Conservation (phyloP, 2,797 vertebrate species). For the Molossus alvarezi region DNA sequence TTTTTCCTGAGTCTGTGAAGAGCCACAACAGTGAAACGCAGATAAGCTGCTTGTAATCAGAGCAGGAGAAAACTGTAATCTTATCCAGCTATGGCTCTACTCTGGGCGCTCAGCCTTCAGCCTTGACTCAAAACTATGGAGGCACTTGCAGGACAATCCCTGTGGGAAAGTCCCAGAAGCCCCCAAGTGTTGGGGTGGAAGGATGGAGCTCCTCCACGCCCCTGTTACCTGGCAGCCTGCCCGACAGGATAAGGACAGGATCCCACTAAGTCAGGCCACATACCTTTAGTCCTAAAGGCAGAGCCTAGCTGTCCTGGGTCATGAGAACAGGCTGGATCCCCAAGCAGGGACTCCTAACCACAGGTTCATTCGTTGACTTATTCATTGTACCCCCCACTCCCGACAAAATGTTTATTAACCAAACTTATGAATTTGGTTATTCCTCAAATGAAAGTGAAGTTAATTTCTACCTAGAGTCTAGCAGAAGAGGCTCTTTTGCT, state of each 20-base stretch:
- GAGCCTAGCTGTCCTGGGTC: neutral
- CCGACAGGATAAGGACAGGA: neutral
- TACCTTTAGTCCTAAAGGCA: constrained; percentile 22
- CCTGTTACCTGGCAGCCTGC: neutral
- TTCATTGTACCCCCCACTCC: neutral
- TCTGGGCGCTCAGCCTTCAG: constrained; percentile 77
- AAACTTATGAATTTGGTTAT: constrained; percentile 54
- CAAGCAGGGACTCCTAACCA: neutral
- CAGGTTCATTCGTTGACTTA: neutral
- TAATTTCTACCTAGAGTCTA: neutral
- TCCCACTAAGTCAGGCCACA: neutral
- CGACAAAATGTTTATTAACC: constrained; percentile 32
- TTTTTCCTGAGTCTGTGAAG: constrained; percentile 81
- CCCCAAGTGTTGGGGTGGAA: too few species aligned
- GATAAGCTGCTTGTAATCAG: constrained; percentile 90
- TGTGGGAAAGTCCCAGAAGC: constrained; percentile 2
- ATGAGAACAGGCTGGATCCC: neutral
- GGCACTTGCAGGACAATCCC: neutral
- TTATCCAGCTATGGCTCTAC: constrained; percentile 81
- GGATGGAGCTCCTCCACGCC: neutral
- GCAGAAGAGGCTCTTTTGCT: neutral
- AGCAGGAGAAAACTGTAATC: constrained; percentile 90
- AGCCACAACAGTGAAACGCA: constrained; percentile 88
- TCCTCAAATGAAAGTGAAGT: constrained; percentile 18
- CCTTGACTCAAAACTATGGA: constrained; percentile 80